A percentile compares a stretch with the other conserved stretches of the same genome.
Evolutionary conservation across 2,797 vertebrate genomes (phyloP).

Genomic region (Crotalus adamanteus): DNA sequence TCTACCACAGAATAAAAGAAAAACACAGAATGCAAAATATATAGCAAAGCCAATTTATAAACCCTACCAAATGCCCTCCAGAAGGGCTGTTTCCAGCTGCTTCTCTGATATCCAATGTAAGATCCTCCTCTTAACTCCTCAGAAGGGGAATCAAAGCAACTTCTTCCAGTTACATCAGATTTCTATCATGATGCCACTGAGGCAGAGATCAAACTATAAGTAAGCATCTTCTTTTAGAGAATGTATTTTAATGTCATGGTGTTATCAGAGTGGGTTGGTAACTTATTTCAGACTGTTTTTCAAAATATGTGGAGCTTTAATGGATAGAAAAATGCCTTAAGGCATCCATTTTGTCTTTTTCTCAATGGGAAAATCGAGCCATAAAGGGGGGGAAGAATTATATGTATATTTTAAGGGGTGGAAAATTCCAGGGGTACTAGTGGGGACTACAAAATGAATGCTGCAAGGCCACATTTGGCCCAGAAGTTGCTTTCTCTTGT

Average conservation of each 20-base stretch:
- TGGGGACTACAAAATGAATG: neutral
- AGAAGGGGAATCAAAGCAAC: neutral
- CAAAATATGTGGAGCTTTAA: neutral
- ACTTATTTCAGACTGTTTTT: neutral
- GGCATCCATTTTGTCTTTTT: neutral
- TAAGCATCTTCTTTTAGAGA: neutral
- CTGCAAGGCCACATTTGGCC: neutral
- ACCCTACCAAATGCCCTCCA: neutral
- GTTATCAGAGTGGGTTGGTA: neutral
- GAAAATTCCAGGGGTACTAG: neutral
- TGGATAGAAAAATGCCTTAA: neutral
- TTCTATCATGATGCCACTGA: neutral
- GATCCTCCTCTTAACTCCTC: neutral
- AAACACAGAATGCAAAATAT: neutral
- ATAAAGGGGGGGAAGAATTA: neutral
- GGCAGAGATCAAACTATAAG: neutral
- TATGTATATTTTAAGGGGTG: neutral
- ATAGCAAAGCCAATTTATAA: neutral
- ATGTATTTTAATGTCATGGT: neutral
- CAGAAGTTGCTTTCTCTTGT: neutral
- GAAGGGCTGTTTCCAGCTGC: neutral
- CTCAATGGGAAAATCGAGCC: neutral
- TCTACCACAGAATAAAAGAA: neutral
- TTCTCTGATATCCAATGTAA: neutral
- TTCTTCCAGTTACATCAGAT: neutral